Evolutionary conservation across 2,888 invertebrate species (phyloP), one percentile per base, ranked within the genome.

Genomic region (Caenorhabditis sp.): DNA sequence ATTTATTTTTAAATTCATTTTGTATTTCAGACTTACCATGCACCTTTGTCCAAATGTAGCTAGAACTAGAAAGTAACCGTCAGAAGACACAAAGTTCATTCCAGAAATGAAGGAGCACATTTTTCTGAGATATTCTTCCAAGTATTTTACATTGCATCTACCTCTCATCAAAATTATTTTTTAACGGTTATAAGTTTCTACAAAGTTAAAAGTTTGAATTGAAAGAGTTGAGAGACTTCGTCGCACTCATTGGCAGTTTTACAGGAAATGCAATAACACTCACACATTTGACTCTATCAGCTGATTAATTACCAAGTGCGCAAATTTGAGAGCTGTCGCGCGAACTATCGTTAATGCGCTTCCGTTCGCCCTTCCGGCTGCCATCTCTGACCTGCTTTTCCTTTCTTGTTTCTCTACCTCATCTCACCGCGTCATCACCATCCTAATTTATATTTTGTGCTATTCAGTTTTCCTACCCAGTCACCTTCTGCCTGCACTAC

Each of bases 281-380:
- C 15, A 61, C 40, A 61, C 40, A 44, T 47, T 24, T 61, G 26
- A 51, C 70, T 35, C 40, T 76, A 76, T 67, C 65, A 71, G 26
- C 60, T 70, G 69, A 71, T 55, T 58, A 77, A 53, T 64, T 65
- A 64, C 47, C 50, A 70, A 70, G 70, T 70, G 70, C 70, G 60
- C 24, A 13, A 20, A 26, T 20, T 47, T 18, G 5, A 32, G 28
- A 50, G 28, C 11, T n/a, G 6, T 32, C 15, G 37, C 24, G 15
- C 51, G 26, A 44, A 70, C 62, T 20, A 35, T 35, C 56, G 56
- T 56, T 81, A 81, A 81, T 71, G 76, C 53, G 76, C 67, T 76
- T 81, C 81, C 81, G 81, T 50, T 81, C 37, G 67, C 58, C 76
- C 61, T 70, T 81, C 81, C 81, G 81, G 81, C 26, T 26, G 69